Base-by-base conservation (phyloP, 2,113 vertebrate species). In the Malaclemys terrapin region DNA sequence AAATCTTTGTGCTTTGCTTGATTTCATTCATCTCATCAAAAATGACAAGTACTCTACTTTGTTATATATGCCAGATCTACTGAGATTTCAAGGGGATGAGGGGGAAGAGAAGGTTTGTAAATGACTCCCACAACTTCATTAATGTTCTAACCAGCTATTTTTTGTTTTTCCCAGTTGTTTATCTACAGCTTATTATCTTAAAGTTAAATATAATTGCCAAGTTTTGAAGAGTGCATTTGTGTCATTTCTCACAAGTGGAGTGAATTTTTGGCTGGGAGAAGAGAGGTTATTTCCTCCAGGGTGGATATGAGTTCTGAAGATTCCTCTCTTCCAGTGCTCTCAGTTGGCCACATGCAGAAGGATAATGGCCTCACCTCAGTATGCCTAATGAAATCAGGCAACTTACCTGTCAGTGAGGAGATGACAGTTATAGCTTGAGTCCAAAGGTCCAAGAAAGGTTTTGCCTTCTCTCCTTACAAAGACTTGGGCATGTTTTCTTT, bases 11-110 rank as follows among this genome's bases (percentile, higher is more conserved):
- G 8, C 87, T 94, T 94, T 76, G 1, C 42, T 94, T 79, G 9
- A 57, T 85, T 94, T 91, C 87, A 52, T 82, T 89, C 31, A 82
- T 89, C 93, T 56, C 31, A 59, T 25, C 16, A 62, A 10, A 95
- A 96, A 87, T 31, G 25, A 75, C 24, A 27, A 72, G 49, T 45
- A 82, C 17, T 53, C 45, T 69, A 13, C 27, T 76, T 82, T 24
- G 49, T 38, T 42, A 31, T 81, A 49, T 47, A 31, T 91, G 42
- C 75, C 42, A 16, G 75, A 42, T 29, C 12, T 10, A 31, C 1
- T 85, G 52, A 49, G 35, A 82, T 91, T 87, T 96, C 25, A 50
- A 29, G 78, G 78, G 78, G 45, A 72, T 54, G 69, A 53, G 27
- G 72, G 72, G 72, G 5, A 2, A 19, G 83, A 53, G 54, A 84